Base-by-base conservation (phyloP, 2,888 invertebrate species). In the Parthenolecanium corni region DNA sequence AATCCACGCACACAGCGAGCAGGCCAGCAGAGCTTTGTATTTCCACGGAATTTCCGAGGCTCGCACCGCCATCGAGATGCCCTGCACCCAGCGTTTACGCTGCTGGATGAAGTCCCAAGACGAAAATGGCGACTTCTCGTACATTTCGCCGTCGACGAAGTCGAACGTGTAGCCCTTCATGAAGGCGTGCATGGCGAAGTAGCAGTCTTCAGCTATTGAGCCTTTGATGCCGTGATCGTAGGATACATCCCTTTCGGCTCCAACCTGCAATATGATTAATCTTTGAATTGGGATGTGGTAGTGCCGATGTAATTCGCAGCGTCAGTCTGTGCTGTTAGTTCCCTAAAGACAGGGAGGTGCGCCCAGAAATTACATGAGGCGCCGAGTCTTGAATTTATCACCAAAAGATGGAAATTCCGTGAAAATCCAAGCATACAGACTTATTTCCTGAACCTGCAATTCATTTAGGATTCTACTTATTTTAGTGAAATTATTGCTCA, bases 61-160 rank as follows among this genome's bases (percentile, higher is more conserved):
- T 74, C 90, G 90, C 49, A 90, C 89, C 18, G 90, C 91, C 65
- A 92, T 77, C 18, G 89, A 78, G 69, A 91, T 91, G 72, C 91
- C 91, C 77, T 91, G 89, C 58, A 96, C 81, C 95, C 95, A 96
- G 61, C 95, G 81, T 73, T 95, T 95, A 64, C 95, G 80, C 72
- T 96, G 95, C 73, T 95, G 94, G 68, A 96, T 81, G 71, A 95
- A 93, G 74, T 96, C 95, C 82, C 87, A 85, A 36, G 95, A 76
- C 1, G 91, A 89, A 73, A 96, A 96, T 2, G 95, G 95, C 4
- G 91, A 92, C 73, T 96, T 95, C 73, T 96, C 95, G 86, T 93
- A 93, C 94, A 96, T 95, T 77, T 96, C 95, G 52, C 95, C 95
- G 73, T 96, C 94, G 67, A 96, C 84, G 75, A 94, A 96, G 73